Percentiles rank a stretch among this genome's conserved stretches.
Evolutionary conservation across 1,140 invertebrate genomes (phyloP).

Genomic region (Callitettix versicolor): DNA sequence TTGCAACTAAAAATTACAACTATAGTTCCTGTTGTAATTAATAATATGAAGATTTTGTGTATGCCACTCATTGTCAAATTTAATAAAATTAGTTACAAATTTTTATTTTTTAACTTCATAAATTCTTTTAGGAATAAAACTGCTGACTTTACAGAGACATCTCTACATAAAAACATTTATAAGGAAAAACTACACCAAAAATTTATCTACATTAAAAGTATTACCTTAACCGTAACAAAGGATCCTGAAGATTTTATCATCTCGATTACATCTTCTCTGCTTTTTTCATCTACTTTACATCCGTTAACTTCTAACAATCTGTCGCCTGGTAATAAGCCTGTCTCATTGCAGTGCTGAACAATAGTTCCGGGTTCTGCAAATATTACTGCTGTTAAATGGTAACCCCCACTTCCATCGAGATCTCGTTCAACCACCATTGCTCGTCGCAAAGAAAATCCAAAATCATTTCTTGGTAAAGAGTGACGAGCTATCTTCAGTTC

Average conservation of each 20-base stretch:
- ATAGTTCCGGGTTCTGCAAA: constrained; percentile 85
- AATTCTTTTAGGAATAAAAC: too few species aligned
- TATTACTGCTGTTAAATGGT: constrained; percentile 56
- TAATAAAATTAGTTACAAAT: too few species aligned
- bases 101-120: too few species aligned
- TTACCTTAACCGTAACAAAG: constrained; percentile 74
- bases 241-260: constrained; percentile 78
- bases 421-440: constrained; percentile 60
- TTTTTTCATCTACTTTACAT: constrained; percentile 69
- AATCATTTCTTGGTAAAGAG: constrained; percentile 77
- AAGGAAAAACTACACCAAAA: too few species aligned
- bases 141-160: too few species aligned
- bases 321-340: constrained; percentile 85
- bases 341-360: constrained; percentile 60
- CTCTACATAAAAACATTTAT: too few species aligned
- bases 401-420: constrained; percentile 22
- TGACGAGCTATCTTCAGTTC: constrained; percentile 68
- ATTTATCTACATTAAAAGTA: too few species aligned
- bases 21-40: too few species aligned
- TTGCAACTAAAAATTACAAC: too few species aligned
- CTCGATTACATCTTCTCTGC: constrained; percentile 86
- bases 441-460: constrained; percentile 87
- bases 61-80: too few species aligned
- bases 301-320: constrained; percentile 84
- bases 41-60: too few species aligned